Base-by-base conservation (phyloP, 2,113 vertebrate genomes). In the Caranx melampygus region DNA sequence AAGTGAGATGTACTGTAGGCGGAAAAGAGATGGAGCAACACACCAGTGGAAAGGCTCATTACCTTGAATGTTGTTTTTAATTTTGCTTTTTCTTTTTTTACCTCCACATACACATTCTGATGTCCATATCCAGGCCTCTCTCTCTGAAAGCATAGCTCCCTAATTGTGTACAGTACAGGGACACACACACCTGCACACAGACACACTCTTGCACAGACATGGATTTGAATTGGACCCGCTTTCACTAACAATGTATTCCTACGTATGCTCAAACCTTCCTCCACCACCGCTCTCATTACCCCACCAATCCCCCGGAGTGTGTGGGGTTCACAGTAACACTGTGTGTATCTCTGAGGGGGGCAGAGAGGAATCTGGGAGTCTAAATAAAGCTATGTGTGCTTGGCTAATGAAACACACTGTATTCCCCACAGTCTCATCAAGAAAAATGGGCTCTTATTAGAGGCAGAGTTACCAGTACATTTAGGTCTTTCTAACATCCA, bases 361-460 rank as follows among this genome's bases (percentile, higher is more conserved):
- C 78, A 64, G 85, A 76, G 58, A 55, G 83, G 89, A 83, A 88
- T 88, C 69, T 84, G 84, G 79, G 87, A 90, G 83, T 90, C 90
- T 91, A 92, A 93, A 93, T 91, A 93, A 93, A 93, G 91, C 88
- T 81, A 16, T 60, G 83, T 89, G 84, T 78, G 83, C 90, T 87
- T 68, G 83, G 86, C 87, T 92, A 93, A 91, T 94, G 89, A 92
- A 93, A 91, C 90, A 42, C 80, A 60, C 52, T 59, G 63, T 83
- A 91, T 89, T 91, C 91, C 91, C 91, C 40, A 55, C 59, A 78
- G 90, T 72, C 85, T 84, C 70, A 90, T 92, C 90, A 92, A 71
- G 68, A 86, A 83, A 89, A 78, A 83, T 61, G 59, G 68, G 78
- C 52, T 88, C 86, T 88, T 90, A 85, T 88, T 68, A 86, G 71